phyloP scores from a whole-genome alignment of 2,888 invertebrate genomes.

The Parnassius apollo region DNA sequence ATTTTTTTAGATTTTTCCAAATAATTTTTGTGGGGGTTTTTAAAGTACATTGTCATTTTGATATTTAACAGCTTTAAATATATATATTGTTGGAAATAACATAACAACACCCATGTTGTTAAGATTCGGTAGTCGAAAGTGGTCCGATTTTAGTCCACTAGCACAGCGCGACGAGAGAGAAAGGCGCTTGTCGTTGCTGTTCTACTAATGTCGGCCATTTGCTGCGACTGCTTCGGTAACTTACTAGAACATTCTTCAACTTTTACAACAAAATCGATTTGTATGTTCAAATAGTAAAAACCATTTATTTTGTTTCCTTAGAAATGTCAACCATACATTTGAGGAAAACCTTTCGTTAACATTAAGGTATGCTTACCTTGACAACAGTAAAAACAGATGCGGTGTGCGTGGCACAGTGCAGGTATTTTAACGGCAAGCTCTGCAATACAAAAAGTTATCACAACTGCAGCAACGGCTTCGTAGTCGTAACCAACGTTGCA shows the following conservation, averaged over 20 bases:
- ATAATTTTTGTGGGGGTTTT: too few relatives aligned
- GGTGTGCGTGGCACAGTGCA: constrained; percentile 15
- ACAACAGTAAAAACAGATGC: constrained; percentile 26
- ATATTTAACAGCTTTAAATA: too few relatives aligned
- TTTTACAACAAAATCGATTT: constrained; percentile 12
- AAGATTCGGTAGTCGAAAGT: constrained; percentile 42
- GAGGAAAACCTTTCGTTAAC: constrained; percentile 21
- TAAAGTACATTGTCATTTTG: too few relatives aligned
- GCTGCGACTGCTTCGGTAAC: constrained; percentile 39
- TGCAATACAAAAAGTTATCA: constrained; percentile 55
- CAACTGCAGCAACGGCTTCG: constrained; percentile 50
- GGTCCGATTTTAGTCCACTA: constrained; percentile 34
- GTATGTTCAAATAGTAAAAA: constrained; percentile 12
- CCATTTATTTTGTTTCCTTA: constrained; percentile 5
- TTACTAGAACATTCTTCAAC: constrained; percentile 36
- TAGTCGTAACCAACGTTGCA: constrained; percentile 44
- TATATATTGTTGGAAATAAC: too few relatives aligned
- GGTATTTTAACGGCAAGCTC: constrained; percentile 32
- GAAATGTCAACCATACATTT: constrained; percentile 22
- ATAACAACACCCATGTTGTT: not conserved
- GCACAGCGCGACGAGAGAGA: constrained; percentile 46
- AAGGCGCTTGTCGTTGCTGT: constrained; percentile 54
- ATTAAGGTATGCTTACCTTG: constrained; percentile 52
- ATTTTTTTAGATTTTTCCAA: too few relatives aligned
- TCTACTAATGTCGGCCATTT: constrained; percentile 65